Base-by-base conservation (phyloP, 2,797 vertebrate genomes). In the Valencia hispanica region DNA sequence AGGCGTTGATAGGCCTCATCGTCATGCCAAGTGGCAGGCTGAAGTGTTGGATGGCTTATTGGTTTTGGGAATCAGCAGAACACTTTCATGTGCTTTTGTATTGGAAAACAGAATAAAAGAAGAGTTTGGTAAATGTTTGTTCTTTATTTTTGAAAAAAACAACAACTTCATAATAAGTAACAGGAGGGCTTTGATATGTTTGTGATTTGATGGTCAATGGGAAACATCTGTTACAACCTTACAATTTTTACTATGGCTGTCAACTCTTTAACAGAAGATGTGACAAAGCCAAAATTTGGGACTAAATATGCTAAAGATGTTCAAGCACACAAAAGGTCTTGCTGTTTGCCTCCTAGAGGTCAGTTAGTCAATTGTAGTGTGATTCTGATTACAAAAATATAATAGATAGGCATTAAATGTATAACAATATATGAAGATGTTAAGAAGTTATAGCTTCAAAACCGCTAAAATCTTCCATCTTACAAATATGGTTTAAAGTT, bases 1-100 rank as follows among this genome's bases (percentile, higher is more conserved):
- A 90, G 91, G 90, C 88, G 92, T 93, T 91, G 92, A 93, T 92
- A 87, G 86, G 84, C 75, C 88, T 92, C 89, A 86, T 89, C 73
- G 11, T 22, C 80, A 85, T 87, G 86, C 88, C 76, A 65, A 89
- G 90, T 70, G 25, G 30, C 36, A 50, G 43, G n/a, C 0, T 89
- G 70, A 84, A 87, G 87, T 85, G 84, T 83, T 74, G 69, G 1
- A 74, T 84, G 73, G 79, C 90, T 84, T 73, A 73, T 79, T 84
- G 88, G 75, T 74, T 86, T 74, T n/a, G 73, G 70, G 75, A 84
- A 79, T 82, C 63, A 61, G 73, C 48, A 51, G 43, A 72, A 73
- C 6, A 48, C 55, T 71, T 36, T 25, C 9, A 55, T 74, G 5
- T 70, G 30, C 15, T 45, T 43, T 71, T 43, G 32, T 72, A 3